Percentiles rank a stretch among this genome's conserved stretches.
These are phyloP conservation scores for Zoanthus gigantus DNA, from an alignment of 92 coral and sea anemone genomes.

Conservation along the genomic window DNA sequence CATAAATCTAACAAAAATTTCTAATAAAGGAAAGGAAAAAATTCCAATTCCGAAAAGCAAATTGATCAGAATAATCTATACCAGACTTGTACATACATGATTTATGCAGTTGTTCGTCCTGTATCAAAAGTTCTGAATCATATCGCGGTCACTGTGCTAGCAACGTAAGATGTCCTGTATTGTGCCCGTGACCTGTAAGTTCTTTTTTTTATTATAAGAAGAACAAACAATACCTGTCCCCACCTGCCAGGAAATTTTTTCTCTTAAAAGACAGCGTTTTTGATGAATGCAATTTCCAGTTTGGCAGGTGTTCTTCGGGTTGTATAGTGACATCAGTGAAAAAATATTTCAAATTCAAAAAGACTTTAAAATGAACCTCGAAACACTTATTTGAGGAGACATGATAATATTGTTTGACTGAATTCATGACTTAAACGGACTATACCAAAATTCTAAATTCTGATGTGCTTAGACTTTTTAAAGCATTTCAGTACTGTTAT, in stretches of 20 bases:
- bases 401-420: not conserved
- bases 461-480: too few relatives aligned
- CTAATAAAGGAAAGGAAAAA: not conserved
- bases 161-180: not conserved
- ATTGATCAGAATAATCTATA: not conserved
- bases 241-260: slow-evolving; percentile 16
- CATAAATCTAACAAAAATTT: not conserved
- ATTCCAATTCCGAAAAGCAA: not conserved
- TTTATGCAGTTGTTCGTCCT: not conserved
- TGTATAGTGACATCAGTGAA: not conserved
- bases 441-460: too few relatives aligned
- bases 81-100: not conserved
- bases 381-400: not conserved
- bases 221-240: slow-evolving; percentile 23
- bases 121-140: not conserved
- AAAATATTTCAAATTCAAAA: not conserved
- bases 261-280: not conserved
- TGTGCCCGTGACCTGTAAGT: not conserved
- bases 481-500: too few relatives aligned
- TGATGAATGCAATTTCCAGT: slow-evolving; percentile 14
- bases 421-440: too few relatives aligned
- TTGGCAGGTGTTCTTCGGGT: slow-evolving; percentile 6
- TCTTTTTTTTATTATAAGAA: not conserved
- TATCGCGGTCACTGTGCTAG: not conserved
- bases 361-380: not conserved